Evolutionary conservation across 2,888 invertebrate species (phyloP), one percentile per base, ranked within the genome.

Genomic region (Sepiola atlantica): DNA sequence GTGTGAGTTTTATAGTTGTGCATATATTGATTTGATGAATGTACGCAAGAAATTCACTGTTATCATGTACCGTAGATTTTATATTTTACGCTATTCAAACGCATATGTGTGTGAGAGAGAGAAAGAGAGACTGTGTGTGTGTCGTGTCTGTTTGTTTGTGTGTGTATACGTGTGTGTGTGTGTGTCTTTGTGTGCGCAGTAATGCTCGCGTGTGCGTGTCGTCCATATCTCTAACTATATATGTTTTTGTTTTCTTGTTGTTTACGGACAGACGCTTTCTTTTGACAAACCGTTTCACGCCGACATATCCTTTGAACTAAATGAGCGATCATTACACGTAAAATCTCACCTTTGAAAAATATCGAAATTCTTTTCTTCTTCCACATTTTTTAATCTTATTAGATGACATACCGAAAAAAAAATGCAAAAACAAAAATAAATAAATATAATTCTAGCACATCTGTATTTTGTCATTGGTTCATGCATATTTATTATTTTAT

Each of bases 341-440:
- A 77, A n/a, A n/a, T n/a, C n/a, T n/a, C n/a, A 77, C 77, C 77
- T 77, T 77, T 77, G 77, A 77, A 77, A 45, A 77, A 77, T n/a
- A 77, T n/a, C 14, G n/a, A 32, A 1, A 32, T n/a, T 32, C 16
- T 0, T n/a, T 32, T 77, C 12, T n/a, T 61, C 28, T 32, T 77
- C 16, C 45, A 2, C 45, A 45, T 45, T 45, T 45, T 45, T 45
- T 45, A 45, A 45, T 77, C 77, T n/a, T 32, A 32, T 77, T 77
- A 77, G 12, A 12, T 77, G 28, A 77, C 28, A 77, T n/a, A 45
- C 45, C 77, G 16, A 77, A n/a, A 77, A 77, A 14, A 77, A 77
- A n/a, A 14, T n/a, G 10, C 1, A 16, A 77, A 77, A 77, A 14
- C 45, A 45, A 45, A 45, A 45, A 45, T 45, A 45, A 45, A 45